Evolutionary conservation across 2,797 vertebrate species (phyloP), one percentile per base, ranked within the genome.

Genomic region (Fratercula arctica): DNA sequence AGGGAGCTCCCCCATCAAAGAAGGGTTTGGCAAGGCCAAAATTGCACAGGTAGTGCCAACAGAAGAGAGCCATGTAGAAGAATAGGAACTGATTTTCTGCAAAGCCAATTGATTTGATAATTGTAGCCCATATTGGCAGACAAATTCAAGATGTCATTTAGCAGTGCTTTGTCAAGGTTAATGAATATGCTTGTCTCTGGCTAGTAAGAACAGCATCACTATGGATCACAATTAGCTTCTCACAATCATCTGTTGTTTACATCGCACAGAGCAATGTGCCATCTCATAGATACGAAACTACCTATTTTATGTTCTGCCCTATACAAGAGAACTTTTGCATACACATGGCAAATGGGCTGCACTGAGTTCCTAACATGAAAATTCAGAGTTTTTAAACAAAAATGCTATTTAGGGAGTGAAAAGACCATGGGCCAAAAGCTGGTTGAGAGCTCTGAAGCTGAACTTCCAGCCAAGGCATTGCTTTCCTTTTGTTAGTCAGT

Each of bases 81-180:
- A 98, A 98, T 98, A 97, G 93, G 93, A 97, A 96, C 97, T 98
- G 98, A 98, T 98, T 98, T 98, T 97, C 97, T 96, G 97, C 96
- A 97, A 97, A 97, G 94, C 93, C 37, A 61, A 97, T 94, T 97
- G 97, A 98, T 98, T 98, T 97, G 95, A 94, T 98, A 98, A 98
- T 98, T 98, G 97, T 97, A 97, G 97, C 94, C 97, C 97, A 96
- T 97, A 96, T 96, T 97, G 96, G 96, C 97, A 98, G 97, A 94
- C 88, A 95, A 98, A 98, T 97, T 97, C 94, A 97, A 97, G 97
- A 98, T 98, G 97, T 95, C 96, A 97, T 96, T 96, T 95, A 97
- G 96, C 96, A 97, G 94, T 96, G 93, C 86, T 96, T 56, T 94
- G 93, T 95, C 93, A 97, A 97, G 97, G 97, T 98, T 98, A 98